These are phyloP conservation scores for Dendrophyllia cribrosa DNA, from an alignment of 64 coral and sea anemone species.

Conservation along the genomic window DNA sequence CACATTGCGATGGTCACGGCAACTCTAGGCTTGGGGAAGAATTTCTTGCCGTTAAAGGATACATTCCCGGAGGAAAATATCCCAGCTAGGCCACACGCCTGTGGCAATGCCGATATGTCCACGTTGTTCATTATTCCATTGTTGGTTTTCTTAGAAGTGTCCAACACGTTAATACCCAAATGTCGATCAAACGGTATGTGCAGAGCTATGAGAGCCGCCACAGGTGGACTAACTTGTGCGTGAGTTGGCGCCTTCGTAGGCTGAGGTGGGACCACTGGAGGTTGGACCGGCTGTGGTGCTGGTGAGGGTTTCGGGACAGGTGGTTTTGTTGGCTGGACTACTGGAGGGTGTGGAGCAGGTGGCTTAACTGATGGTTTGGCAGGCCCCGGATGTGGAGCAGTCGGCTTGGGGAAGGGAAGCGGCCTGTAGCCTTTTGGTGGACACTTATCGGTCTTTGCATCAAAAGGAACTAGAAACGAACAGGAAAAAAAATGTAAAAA, in stretches of 20 bases:
- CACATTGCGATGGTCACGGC: slow-evolving; percentile 86
- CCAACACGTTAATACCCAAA: slow-evolving; percentile 47
- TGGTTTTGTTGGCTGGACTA: background rate
- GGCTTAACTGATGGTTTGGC: background rate
- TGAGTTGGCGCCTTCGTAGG: slow-evolving; percentile 31
- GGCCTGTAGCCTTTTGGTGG: slow-evolving; percentile 76
- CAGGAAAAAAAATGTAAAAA: too few relatives aligned
- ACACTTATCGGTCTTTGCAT: slow-evolving; percentile 25
- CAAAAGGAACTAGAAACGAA: slow-evolving; percentile 20
- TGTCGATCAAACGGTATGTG: slow-evolving; percentile 77
- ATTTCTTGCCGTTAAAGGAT: slow-evolving; percentile 68
- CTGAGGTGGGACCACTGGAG: slow-evolving; percentile 20
- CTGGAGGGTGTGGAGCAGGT: background rate
- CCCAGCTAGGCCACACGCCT: slow-evolving; percentile 79
- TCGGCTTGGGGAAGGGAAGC: slow-evolving; percentile 16
- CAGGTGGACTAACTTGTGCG: slow-evolving; percentile 41
- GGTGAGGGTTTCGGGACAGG: slow-evolving; percentile 29
- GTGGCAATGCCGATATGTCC: slow-evolving; percentile 29
- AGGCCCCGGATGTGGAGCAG: slow-evolving; percentile 3
- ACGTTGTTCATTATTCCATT: slow-evolving; percentile 64
- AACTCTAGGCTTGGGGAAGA: slow-evolving; percentile 65
- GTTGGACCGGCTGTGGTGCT: slow-evolving; percentile 18
- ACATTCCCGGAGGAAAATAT: slow-evolving; percentile 76
- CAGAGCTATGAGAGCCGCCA: slow-evolving; percentile 4
- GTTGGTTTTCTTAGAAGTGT: slow-evolving; percentile 71